A percentile compares a stretch with the other conserved stretches of the same genome.
These are phyloP conservation scores for Elaphurus davidianus DNA, from an alignment of 2,113 vertebrate genomes.

Conservation along the genomic window DNA sequence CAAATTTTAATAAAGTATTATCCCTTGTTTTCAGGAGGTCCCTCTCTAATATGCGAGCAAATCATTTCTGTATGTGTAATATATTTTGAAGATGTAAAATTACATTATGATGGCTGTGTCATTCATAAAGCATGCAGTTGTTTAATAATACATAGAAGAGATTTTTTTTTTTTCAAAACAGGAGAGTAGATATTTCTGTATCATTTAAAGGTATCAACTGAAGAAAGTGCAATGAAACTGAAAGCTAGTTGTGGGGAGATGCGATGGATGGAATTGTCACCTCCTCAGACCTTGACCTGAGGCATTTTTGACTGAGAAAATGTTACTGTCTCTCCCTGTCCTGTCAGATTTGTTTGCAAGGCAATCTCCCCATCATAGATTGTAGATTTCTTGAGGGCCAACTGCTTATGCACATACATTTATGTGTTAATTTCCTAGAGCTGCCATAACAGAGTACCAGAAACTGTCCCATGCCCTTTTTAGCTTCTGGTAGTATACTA, in stretches of 20 bases:
- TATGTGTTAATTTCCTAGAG: neutral
- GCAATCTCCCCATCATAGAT: neutral
- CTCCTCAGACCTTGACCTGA: neutral
- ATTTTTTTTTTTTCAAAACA: neutral
- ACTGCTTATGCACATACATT: no score
- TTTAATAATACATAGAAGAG: neutral
- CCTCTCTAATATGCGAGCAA: neutral
- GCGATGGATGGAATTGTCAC: neutral
- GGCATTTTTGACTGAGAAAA: neutral
- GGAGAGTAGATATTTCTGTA: neutral
- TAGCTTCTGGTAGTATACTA: neutral
- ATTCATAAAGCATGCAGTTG: neutral
- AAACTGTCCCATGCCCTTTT: neutral
- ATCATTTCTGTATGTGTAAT: neutral
- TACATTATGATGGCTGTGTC: neutral
- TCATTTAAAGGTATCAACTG: neutral
- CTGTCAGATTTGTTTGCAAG: neutral
- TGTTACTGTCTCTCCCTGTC: neutral
- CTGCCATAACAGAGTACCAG: neutral
- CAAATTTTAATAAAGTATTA: neutral
- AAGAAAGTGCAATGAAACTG: neutral
- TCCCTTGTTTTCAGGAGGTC: neutral
- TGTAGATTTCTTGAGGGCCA: neutral
- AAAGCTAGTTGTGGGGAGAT: neutral
- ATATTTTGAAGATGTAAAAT: neutral